A percentile compares a stretch with the other conserved stretches of the same genome.
These are phyloP conservation scores for Phoeniculus purpureus DNA, from an alignment of 2,797 vertebrate species.

Conservation along the genomic window DNA sequence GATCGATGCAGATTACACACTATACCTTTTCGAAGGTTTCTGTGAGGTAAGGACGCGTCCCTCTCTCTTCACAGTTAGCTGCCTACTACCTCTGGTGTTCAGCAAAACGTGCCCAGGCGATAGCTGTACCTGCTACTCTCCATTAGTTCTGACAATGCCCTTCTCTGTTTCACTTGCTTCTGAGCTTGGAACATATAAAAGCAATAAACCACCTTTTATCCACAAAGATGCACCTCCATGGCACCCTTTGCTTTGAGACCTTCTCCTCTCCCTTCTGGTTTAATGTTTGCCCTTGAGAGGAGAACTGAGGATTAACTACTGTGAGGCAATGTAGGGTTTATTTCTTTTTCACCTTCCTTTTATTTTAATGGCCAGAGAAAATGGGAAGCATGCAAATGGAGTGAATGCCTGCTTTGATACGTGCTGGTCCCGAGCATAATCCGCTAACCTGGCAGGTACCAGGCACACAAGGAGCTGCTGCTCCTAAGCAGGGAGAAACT, in stretches of 20 bases:
- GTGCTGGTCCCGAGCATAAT: slow-evolving; percentile 19
- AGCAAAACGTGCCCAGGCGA: neutral
- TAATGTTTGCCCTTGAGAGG: neutral
- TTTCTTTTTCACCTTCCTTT: neutral
- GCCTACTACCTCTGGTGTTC: neutral
- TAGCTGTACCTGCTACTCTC: neutral
- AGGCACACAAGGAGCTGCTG: slow-evolving; percentile 12
- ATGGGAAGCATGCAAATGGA: slow-evolving; percentile 53
- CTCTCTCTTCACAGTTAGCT: neutral
- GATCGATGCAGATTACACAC: neutral
- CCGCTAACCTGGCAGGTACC: slow-evolving; percentile 50
- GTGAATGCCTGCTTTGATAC: slow-evolving; percentile 53
- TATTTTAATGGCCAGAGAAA: neutral
- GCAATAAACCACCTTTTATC: neutral
- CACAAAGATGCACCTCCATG: neutral
- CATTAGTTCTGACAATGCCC: neutral
- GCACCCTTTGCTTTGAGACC: neutral
- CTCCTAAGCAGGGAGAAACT: neutral
- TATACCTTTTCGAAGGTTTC: neutral
- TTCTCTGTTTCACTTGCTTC: neutral
- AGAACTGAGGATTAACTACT: neutral
- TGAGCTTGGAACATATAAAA: neutral
- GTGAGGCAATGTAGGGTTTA: neutral
- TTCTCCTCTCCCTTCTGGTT: neutral
- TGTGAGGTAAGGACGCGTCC: neutral